A percentile compares a stretch with the other conserved stretches of the same genome.
Conservation (phyloP, 2,797 vertebrate genomes). For the Anguilla pacifica region DNA sequence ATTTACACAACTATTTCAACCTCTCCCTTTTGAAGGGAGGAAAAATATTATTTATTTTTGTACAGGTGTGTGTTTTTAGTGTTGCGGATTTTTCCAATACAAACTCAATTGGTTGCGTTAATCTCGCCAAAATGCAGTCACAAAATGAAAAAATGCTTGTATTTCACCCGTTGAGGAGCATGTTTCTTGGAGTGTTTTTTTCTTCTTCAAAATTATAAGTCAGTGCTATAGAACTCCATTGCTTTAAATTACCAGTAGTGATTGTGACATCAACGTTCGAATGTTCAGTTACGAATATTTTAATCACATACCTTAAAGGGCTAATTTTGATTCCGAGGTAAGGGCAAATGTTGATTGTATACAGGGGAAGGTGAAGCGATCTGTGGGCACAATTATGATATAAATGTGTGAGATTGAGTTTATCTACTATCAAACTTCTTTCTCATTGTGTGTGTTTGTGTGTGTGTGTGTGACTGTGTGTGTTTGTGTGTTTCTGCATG, state of each 20-base stretch:
- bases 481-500: conserved; percentile 44
- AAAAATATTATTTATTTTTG: background rate
- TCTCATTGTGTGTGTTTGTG: conserved; percentile 33
- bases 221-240: too few relatives aligned
- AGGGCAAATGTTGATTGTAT: conserved; percentile 31
- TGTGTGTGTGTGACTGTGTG: conserved; percentile 41
- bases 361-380: background rate
- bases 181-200: too few relatives aligned
- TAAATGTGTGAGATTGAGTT: conserved; percentile 4
- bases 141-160: background rate
- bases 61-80: conserved; percentile 27
- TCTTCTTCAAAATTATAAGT: too few relatives aligned
- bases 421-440: conserved; percentile 1
- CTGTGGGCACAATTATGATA: background rate
- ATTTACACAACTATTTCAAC: background rate
- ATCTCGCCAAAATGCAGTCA: background rate
- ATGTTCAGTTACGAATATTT: too few relatives aligned
- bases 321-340: background rate
- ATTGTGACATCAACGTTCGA: too few relatives aligned
- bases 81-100: background rate
- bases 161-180: background rate
- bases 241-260: too few relatives aligned
- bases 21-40: background rate
- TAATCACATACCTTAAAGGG: too few relatives aligned
- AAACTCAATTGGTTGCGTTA: background rate